phyloP scores from a whole-genome alignment of 2,113 vertebrate genomes.

The Myiozetetes cayanensis region DNA sequence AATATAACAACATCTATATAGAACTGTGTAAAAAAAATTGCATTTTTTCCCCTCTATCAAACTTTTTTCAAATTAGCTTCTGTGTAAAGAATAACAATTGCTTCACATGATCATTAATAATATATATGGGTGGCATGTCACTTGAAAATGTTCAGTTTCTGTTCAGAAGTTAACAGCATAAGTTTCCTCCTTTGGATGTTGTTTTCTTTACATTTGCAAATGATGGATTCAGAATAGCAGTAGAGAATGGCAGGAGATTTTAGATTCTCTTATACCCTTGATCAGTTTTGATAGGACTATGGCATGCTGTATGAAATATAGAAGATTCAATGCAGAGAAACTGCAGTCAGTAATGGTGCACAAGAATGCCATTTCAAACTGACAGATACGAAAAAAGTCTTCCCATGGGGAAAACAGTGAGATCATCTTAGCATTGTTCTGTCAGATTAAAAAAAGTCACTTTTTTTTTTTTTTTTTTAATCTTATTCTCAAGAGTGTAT shows the following conservation, averaged over 20 bases:
- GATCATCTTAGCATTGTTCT: background rate
- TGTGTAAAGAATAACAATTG: background rate
- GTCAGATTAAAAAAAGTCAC: background rate
- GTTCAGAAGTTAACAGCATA: background rate
- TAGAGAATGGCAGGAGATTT: background rate
- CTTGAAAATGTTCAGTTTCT: background rate
- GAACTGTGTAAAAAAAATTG: background rate
- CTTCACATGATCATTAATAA: background rate
- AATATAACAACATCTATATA: background rate
- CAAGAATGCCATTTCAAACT: background rate
- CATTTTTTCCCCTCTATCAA: background rate
- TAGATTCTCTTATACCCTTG: background rate
- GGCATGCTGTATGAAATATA: background rate
- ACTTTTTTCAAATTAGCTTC: background rate
- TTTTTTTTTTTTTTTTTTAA: background rate
- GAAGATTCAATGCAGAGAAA: background rate
- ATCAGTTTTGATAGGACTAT: background rate
- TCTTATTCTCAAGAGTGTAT: background rate
- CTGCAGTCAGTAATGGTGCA: background rate
- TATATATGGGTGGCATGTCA: background rate
- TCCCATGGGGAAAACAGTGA: background rate
- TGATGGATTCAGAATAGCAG: background rate
- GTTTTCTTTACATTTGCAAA: background rate
- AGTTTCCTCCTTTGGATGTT: background rate
- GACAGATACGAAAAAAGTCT: background rate